Conservation (phyloP, 2,888 invertebrate species). For the Phaonia tiefii region DNA sequence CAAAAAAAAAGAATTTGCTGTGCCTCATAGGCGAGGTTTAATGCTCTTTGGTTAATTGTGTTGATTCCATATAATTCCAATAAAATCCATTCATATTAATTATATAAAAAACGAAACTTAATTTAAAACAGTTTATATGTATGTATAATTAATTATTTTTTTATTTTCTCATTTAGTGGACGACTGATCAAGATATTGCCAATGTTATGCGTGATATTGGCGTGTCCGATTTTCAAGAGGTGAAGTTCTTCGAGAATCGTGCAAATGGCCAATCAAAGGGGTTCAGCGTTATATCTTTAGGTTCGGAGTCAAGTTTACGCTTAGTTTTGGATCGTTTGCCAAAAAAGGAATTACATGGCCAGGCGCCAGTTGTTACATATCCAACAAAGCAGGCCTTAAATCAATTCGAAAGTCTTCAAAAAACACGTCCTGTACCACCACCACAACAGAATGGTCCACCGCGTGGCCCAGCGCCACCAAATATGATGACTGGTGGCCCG, state of each 20-base stretch:
- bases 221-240: constrained; percentile 96
- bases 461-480: constrained; percentile 80
- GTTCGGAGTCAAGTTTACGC: constrained; percentile 94
- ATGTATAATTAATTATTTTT: background rate
- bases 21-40: too few relatives aligned
- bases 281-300: constrained; percentile 96
- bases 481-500: constrained; percentile 77
- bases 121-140: too few relatives aligned
- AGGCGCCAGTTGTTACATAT: constrained; percentile 95
- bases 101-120: constrained; percentile 63
- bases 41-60: too few relatives aligned
- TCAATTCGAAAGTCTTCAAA: constrained; percentile 95
- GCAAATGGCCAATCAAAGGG: constrained; percentile 99
- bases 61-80: too few relatives aligned
- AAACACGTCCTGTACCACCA: constrained; percentile 92
- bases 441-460: constrained; percentile 82
- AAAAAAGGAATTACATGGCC: constrained; percentile 97
- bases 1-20: too few relatives aligned
- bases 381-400: constrained; percentile 94
- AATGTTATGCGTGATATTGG: constrained; percentile 94
- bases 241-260: constrained; percentile 99
- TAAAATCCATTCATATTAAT: background rate
- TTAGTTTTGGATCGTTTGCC: constrained; percentile 95
- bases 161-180: constrained; percentile 88
- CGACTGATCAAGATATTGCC: constrained; percentile 97